phyloP scores from a whole-genome alignment of 1,140 invertebrate species.

The Drosophila cardini region DNA sequence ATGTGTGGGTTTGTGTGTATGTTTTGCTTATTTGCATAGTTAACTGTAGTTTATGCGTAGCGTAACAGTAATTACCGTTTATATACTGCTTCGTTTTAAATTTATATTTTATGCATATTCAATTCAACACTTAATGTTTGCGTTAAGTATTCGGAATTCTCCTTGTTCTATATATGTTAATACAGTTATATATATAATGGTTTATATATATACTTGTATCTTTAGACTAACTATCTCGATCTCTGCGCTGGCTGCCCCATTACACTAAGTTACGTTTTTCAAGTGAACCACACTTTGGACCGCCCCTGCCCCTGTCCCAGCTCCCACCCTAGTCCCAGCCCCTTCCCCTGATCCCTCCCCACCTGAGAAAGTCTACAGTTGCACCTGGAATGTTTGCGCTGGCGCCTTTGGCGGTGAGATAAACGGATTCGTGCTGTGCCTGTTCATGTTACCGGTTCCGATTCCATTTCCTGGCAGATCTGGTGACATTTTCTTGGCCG shows the following conservation, averaged over 20 bases:
- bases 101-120: conserved; percentile 18
- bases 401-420: conserved; percentile 85
- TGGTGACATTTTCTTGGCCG: conserved; percentile 76
- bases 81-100: conserved; percentile 32
- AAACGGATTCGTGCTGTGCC: conserved; percentile 86
- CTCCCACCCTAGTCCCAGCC: conserved; percentile 28
- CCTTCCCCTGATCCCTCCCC: conserved; percentile 21
- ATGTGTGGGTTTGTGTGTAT: conserved; percentile 34
- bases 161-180: conserved; percentile 25
- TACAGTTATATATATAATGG: conserved; percentile 7
- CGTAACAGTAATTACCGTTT: conserved; percentile 50
- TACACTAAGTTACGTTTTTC: conserved; percentile 73
- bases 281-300: conserved; percentile 79
- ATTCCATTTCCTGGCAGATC: conserved; percentile 57
- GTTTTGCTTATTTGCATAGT: conserved; percentile 30
- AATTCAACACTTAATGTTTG: conserved; percentile 76
- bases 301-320: conserved; percentile 17
- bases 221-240: conserved; percentile 51
- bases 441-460: conserved; percentile 51
- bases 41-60: conserved; percentile 59
- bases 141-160: conserved; percentile 67
- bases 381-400: conserved; percentile 88
- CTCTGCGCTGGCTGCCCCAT: conserved; percentile 47
- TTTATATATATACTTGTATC: conserved; percentile 32
- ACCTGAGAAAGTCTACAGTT: conserved; percentile 85